Evolutionary conservation across 1,140 invertebrate species (phyloP), one percentile per base, ranked within the genome.

Genomic region (Conus betulinus): DNA sequence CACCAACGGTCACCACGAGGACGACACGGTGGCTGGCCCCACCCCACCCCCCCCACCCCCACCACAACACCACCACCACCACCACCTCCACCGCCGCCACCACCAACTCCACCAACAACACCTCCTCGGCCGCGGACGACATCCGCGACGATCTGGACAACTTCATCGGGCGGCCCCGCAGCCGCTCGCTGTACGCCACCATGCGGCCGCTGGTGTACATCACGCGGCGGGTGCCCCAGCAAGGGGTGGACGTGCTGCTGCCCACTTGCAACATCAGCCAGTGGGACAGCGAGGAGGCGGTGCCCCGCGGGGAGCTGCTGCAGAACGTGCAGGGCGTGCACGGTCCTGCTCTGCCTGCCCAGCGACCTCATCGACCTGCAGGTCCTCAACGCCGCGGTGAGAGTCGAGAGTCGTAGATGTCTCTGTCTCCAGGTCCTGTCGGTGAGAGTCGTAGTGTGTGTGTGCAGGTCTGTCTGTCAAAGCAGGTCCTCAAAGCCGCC

Each of bases 291-390:
- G 88, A 91, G 60, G 92, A 93, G 23, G 89, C 97, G 52, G 97
- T 98, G 71, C 97, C 98, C 17, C 95, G 97, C 85, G 95, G 96
- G 57, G 96, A 97, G 90, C 95, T 99, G 13, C 89, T 98, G 4
- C 96, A 97, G 92, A 96, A 97, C 92, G 96, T 99, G 17, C 92
- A 95, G 83, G 97, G 97, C 86, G 97, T 97, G 63, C 96, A 97
- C 93, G 98, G 96, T n/a, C 1, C 94, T 99, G 0, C 98, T 97
- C 92, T 99, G 98, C 94, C 95, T 97, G 83, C 94, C 98, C 3
- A 97, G 97, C 11, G 98, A 99, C 93, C 97, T 97, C 95, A 98
- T 99, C 93, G 97, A 99, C 93, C 95, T 96, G 8, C 97, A 97
- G 91, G 92, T 98, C 13, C 92, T 98, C 25, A 96, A 97, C 84